Base-by-base conservation (phyloP, 2,797 vertebrate genomes). In the Danio tinwini region DNA sequence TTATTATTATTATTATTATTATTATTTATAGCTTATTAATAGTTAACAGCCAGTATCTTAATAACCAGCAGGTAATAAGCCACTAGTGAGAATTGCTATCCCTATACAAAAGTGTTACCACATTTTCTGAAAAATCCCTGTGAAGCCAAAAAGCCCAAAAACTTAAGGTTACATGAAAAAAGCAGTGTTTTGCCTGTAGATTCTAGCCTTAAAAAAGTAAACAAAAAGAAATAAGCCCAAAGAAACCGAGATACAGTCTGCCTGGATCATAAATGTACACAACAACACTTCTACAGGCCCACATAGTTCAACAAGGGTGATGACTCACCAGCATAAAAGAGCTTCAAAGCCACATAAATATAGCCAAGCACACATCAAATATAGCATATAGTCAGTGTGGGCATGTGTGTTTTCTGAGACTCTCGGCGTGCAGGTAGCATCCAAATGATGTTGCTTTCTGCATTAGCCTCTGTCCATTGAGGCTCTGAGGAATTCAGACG, bases 301-400 rank as follows among this genome's bases (percentile, higher is more conserved):
- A 81, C 29, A 75, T 49, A n/a, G 55, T 40, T 83, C 55, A 77
- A 70, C 68, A 53, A 71, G 75, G 45, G 39, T 45, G 78, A 85
- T 85, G 84, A 83, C 79, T 85, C 82, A 81, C 76, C 75, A 13
- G 69, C 71, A 73, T 62, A 67, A 76, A 83, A 73, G 40, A 62
- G 58, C 70, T 76, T 82, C 62, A 82, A 70, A 82, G 74, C 37
- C 52, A 70, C 47, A 79, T 75, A 79, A 64, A 82, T 76, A 84
- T 64, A 82, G 71, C 58, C 62, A 58, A 73, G 61, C 58, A 67
- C 42, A 74, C 49, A 67, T 74, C 76, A 62, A 61, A 78, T 69
- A 78, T 70, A 78, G 44, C 76, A 16, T 50, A 12, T 50, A 12
- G 19, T 17, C 7, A 8, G 29, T 71, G 39, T 71, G 16, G 37